Evolutionary conservation across 2,888 invertebrate species (phyloP), one percentile per base, ranked within the genome.

Genomic region (Tiphia femorata): DNA sequence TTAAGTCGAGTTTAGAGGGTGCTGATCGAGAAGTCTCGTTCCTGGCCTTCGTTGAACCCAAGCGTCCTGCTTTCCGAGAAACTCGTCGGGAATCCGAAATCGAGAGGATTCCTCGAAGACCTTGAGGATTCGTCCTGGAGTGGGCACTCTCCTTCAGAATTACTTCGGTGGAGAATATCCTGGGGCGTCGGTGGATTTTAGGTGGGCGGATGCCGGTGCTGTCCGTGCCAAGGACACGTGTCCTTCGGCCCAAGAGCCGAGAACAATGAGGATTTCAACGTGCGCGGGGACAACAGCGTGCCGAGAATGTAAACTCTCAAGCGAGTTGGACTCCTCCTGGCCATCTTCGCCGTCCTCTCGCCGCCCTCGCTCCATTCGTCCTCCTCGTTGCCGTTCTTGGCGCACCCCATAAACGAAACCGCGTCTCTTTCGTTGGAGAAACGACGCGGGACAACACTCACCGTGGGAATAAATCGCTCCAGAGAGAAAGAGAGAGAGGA

Each of bases 131-230:
- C n/a, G n/a, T n/a, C n/a, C n/a, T n/a, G n/a, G n/a, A n/a, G n/a
- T n/a, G n/a, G n/a, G n/a, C n/a, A n/a, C n/a, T n/a, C 12, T 8
- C 33, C 33, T n/a, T 33, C 33, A 14, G 14, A 33, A 14, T 33
- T 14, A 14, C 33, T 8, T 33, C 12, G 12, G 16, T 43, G 41
- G 19, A 30, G 37, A 25, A 43, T 30, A 37, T 41, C 46, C 25
- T 23, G 17, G 17, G 37, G 35, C 49, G 27, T 49, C 42, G 46
- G 52, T 47, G 54, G 40, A 44, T 43, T 53, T 42, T 44, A 55
- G 63, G 64, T 69, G 70, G 67, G 68, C 70, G 68, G 68, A 67
- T 67, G 64, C 64, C 61, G 67, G n/a, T n/a, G n/a, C 61, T 64
- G 68, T 70, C 63, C 66, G 63, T 53, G 44, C 56, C 70, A 67